Base-by-base conservation (phyloP, 2,797 vertebrate genomes). In the Varecia variegata region DNA sequence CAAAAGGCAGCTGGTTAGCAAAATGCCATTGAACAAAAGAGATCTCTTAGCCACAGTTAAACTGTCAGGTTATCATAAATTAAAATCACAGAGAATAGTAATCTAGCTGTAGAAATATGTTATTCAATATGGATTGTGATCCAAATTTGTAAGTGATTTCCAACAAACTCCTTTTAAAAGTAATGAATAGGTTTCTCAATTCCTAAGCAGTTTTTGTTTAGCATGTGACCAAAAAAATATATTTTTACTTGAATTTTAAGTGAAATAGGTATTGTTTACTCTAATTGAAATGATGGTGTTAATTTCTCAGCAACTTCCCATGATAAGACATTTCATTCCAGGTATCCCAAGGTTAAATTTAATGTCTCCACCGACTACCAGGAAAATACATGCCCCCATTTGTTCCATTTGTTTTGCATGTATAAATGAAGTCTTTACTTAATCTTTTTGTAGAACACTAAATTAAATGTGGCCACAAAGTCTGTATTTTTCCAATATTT, bases 401-500 rank as follows among this genome's bases (percentile, higher is more conserved):
- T 86, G 52, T 74, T 87, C 15, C 23, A 74, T 70, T 97, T 88
- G 58, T 60, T 87, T 47, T 96, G 71, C 50, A 81, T 60, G 15
- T 92, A 50, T 87, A 83, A 97, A 79, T 68, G 21, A 20, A 94
- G 32, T 70, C 76, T 91, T 97, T 95, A 95, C 9, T 68, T 91
- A 96, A 94, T 81, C 15, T 81, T 97, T 96, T 87, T 90, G 47
- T 89, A 90, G 67, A 70, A 73, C 88, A 85, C 32, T 87, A 93
- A 94, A 95, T 97, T 93, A 94, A 97, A 84, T 97, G 38, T 92
- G 71, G 76, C 60, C 21, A 92, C n/a, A 74, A 93, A 91, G 60
- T 93, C 80, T 95, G 70, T 95, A 81, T 93, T 97, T 97, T 97
- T 97, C 83, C 90, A 95, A 87, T 83, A 97, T 96, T 95, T 95